Evolutionary conservation across 2,797 vertebrate species (phyloP).

Genomic region (Hypotaenidia philippensis): DNA sequence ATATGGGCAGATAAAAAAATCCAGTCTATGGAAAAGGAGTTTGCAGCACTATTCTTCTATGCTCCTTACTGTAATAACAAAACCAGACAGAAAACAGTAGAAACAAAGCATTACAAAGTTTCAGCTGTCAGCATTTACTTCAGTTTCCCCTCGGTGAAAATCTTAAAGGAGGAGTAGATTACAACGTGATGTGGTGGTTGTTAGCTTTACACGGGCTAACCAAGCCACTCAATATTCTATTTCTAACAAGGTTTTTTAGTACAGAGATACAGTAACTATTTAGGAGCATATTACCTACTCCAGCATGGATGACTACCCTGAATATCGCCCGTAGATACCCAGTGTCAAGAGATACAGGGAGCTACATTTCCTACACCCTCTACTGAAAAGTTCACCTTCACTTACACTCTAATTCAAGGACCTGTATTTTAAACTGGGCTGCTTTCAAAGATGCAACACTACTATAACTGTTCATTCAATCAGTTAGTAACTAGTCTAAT

Average conservation of each 20-base stretch:
- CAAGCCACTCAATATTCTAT: background rate
- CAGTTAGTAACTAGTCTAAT: conserved; percentile 41
- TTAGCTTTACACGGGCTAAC: background rate
- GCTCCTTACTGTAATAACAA: background rate
- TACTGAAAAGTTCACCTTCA: conserved; percentile 18
- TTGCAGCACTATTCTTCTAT: background rate
- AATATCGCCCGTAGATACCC: background rate
- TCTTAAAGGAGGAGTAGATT: background rate
- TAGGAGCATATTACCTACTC: background rate
- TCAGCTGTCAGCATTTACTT: background rate
- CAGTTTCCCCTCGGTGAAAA: background rate
- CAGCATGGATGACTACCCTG: background rate
- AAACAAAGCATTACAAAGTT: background rate
- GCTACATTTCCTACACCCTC: background rate
- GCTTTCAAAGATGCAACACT: conserved; percentile 11
- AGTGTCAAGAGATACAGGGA: background rate
- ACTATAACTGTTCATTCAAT: background rate
- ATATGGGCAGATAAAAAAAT: background rate
- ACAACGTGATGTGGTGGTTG: background rate
- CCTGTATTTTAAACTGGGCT: background rate
- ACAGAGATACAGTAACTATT: background rate
- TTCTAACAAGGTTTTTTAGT: background rate
- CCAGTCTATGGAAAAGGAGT: background rate
- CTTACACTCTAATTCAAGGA: background rate
- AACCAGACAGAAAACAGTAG: background rate